These are phyloP conservation scores for Gibbula magus DNA, from an alignment of 2,888 invertebrate species.

Conservation along the genomic window DNA sequence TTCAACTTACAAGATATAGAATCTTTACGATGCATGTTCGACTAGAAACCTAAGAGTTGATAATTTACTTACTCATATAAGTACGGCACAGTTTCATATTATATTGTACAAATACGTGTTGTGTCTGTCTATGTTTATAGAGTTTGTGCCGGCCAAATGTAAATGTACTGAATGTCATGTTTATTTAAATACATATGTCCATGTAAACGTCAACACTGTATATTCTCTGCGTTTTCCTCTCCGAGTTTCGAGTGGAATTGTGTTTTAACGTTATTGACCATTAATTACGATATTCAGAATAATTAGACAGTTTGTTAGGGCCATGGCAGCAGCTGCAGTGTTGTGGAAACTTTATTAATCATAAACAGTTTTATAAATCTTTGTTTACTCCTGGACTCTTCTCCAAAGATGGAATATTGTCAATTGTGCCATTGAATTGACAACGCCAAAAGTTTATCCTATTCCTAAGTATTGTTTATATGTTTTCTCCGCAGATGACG, in stretches of 20 bases:
- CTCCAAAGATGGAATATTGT: too few relatives aligned
- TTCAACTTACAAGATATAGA: too few relatives aligned
- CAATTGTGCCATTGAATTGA: too few relatives aligned
- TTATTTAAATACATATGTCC: not conserved
- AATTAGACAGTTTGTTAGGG: too few relatives aligned
- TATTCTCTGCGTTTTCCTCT: not conserved
- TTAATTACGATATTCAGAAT: too few relatives aligned
- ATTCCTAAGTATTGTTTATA: not conserved
- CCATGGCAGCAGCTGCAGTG: too few relatives aligned
- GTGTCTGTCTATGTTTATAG: not conserved
- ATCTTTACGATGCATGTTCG: not conserved
- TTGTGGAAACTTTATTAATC: not conserved
- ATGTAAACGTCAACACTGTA: not conserved
- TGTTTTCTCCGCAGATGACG: not conserved
- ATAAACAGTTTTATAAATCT: not conserved
- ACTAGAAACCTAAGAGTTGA: not conserved
- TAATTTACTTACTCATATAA: not conserved
- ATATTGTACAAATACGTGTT: not conserved
- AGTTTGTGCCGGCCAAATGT: not conserved
- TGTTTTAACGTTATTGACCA: not conserved
- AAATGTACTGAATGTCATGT: conserved; percentile 9
- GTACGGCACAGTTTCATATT: not conserved
- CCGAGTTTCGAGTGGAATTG: not conserved
- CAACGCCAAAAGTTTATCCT: not conserved
- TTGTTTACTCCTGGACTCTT: too few relatives aligned